These are phyloP conservation scores for Mus minutoides DNA, from an alignment of 2,797 vertebrate species.

Conservation along the genomic window DNA sequence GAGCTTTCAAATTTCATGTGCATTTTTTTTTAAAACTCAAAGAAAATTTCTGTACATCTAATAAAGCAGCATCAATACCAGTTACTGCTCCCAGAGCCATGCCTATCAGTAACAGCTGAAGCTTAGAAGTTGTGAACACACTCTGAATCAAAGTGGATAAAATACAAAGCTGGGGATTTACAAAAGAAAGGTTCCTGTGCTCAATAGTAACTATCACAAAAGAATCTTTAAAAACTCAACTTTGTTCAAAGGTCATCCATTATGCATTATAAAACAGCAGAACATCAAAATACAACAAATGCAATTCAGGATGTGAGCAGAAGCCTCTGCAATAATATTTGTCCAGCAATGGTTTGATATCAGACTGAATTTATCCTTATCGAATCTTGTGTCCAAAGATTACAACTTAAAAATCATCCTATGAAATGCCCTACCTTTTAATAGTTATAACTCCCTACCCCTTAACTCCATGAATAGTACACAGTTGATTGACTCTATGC, in stretches of 20 bases:
- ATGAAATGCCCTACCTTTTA: background rate
- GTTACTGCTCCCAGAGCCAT: background rate
- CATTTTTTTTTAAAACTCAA: background rate
- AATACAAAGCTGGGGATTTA: background rate
- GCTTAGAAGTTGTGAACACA: background rate
- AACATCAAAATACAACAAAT: background rate
- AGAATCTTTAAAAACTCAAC: background rate
- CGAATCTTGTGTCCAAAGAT: background rate
- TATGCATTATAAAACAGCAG: background rate
- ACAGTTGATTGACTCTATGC: background rate
- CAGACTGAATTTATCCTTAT: background rate
- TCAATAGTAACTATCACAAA: background rate
- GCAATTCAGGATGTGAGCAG: background rate
- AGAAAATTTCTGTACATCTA: background rate
- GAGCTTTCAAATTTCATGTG: background rate
- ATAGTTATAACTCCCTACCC: too few species aligned
- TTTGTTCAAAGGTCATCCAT: background rate
- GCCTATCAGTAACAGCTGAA: background rate
- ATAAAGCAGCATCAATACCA: background rate
- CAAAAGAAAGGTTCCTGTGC: background rate
- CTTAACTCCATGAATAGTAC: background rate
- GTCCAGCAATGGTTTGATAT: background rate
- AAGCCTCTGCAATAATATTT: background rate
- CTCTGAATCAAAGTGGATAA: background rate
- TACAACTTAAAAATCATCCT: background rate